Evolutionary conservation across 2,113 vertebrate genomes (phyloP), one percentile per base, ranked within the genome.

Genomic region (Peucedramus taeniatus): DNA sequence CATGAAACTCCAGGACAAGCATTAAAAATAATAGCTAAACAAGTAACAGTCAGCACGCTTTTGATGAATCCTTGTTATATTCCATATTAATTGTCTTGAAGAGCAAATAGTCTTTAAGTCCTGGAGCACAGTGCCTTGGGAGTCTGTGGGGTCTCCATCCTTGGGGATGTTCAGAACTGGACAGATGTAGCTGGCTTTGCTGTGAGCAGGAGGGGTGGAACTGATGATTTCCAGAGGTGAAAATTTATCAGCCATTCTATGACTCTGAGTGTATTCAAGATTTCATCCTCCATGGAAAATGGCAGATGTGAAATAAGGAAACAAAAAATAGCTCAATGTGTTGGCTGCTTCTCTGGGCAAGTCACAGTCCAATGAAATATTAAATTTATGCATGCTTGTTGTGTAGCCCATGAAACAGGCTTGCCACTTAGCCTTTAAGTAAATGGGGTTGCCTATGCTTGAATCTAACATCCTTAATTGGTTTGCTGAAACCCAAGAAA

Each of bases 51-150:
- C 44, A 50, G 31, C 1, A 1, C 31, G 10, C 13, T 89, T 89
- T 56, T 33, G 28, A 20, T 42, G 20, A 17, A 26, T 72, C 19
- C 21, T 47, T 42, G 4, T 65, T 68, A 61, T 35, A 37, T 37
- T 53, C 39, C 8, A 27, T 54, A 31, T 49, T 68, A 17, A 6
- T 60, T 90, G 26, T 35, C 45, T 59, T 56, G 27, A 81, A 78
- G 35, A 74, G 13, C 5, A 86, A 69, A 24, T 6, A 54, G 10
- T 54, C 14, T 57, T 30, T 65, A 28, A 54, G 7, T 24, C 19
- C 17, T 26, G 19, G 27, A 87, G 6, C 16, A 68, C 0, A 0
- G 18, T 65, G 37, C 19, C 15, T 53, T 7, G 31, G 28, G 40
- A n/a, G 44, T 6, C 27, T 64, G 57, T 35, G 40, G 22, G 47